Base-by-base conservation (phyloP, 2,888 invertebrate genomes). In the Arenicola marina region DNA sequence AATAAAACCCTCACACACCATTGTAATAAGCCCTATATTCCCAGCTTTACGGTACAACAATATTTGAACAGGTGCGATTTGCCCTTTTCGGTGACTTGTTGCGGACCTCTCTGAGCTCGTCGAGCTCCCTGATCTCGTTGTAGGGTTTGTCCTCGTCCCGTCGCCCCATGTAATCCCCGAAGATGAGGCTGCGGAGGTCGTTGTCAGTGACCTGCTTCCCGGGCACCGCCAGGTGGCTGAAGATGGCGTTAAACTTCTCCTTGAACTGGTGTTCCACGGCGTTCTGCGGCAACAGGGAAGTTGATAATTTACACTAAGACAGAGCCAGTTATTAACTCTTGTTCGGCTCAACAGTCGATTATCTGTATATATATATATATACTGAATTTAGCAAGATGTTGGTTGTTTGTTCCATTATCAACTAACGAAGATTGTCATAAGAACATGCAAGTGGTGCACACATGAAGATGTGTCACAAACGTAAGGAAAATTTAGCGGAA, bases 131-230 rank as follows among this genome's bases (percentile, higher is more conserved):
- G 51, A 82, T 78, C 66, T 82, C 82, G 72, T 80, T 75, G 59
- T 82, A 82, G 24, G 75, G 59, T 57, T 73, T 75, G 38, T 75
- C 75, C 28, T 77, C 73, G 21, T 75, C 77, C 59, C 74, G 76
- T 26, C 24, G 15, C 4, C 67, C 72, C 62, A 79, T 71, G 67
- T 76, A 81, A 67, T 82, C 80, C 1, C 82, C 82, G 72, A 81
- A 82, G 72, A 81, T 72, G n/a, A 82, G 74, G 68, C 77, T 77
- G 7, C 81, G 70, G 28, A 82, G 71, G 61, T 82, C 76, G 51
- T 81, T 78, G 61, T 81, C 80, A 1, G 66, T 65, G n/a, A 78
- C 72, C 44, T 74, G 69, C 43, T 78, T 75, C 34, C 77, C 77
- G 2, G 75, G 73, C 24, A 72, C 70, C 4, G 72, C 72, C 51